Percentiles rank a stretch among this genome's conserved stretches.
phyloP scores from a whole-genome alignment of 2,797 vertebrate species.

The Cossypha caffra region DNA sequence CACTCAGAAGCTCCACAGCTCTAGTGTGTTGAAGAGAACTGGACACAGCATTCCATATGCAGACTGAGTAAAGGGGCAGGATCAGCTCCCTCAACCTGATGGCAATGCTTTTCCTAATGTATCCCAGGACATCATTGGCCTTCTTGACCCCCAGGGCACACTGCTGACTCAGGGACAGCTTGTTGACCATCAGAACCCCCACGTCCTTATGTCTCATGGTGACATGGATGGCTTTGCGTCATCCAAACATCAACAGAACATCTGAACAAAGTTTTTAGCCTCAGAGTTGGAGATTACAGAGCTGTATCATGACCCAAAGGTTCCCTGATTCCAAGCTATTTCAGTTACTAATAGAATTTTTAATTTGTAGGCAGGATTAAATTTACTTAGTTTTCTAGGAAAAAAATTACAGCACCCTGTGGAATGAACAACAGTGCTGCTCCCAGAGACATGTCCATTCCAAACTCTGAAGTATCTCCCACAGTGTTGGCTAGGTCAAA shows the following conservation, averaged over 20 bases:
- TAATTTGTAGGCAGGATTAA: neutral
- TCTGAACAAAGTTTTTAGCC: neutral
- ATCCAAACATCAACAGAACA: neutral
- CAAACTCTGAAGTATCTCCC: neutral
- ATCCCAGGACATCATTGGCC: neutral
- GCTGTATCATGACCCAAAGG: accelerated
- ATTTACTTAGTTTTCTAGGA: neutral
- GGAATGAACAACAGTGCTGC: neutral
- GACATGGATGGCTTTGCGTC: neutral
- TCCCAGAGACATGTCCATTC: neutral
- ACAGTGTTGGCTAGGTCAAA: neutral
- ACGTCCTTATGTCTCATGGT: neutral
- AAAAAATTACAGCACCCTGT: neutral
- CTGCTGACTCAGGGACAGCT: neutral
- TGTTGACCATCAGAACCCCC: neutral
- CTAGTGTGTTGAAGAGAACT: neutral
- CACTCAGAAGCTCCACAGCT: neutral
- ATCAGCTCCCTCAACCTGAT: neutral
- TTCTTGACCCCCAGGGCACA: neutral
- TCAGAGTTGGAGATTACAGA: neutral
- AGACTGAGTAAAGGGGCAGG: neutral
- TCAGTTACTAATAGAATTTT: neutral
- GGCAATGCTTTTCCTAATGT: neutral
- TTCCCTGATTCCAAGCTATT: neutral
- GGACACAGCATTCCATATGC: neutral